Conservation (phyloP, 1,140 invertebrate genomes). For the Ceratina calcarata region DNA sequence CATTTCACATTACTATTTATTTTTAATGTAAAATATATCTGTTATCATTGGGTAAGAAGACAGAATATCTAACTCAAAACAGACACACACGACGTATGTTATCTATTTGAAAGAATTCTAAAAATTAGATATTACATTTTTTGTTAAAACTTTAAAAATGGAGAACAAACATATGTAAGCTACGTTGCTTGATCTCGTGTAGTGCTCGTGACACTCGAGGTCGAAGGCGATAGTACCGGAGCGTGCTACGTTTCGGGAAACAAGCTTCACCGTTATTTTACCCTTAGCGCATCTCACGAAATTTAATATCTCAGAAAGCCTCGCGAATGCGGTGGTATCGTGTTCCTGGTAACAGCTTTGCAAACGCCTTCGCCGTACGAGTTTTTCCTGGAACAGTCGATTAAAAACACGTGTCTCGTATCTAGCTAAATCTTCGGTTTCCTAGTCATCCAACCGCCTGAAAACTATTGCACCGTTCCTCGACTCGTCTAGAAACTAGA, state of each 20-base stretch:
- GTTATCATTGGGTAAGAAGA: too few species aligned
- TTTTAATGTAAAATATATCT: too few species aligned
- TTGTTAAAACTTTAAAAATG: not conserved
- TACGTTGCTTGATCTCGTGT: slow-evolving; percentile 36
- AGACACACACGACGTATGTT: too few species aligned
- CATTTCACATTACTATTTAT: too few species aligned
- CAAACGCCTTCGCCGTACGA: not conserved
- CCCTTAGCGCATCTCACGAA: slow-evolving; percentile 9
- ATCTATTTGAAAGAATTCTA: too few species aligned
- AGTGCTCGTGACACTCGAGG: slow-evolving; percentile 32
- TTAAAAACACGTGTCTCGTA: not conserved
- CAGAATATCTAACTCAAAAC: too few species aligned
- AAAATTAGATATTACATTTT: not conserved
- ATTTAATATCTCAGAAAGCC: slow-evolving; percentile 46
- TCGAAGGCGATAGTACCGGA: slow-evolving; percentile 15
- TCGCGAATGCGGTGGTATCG: not conserved
- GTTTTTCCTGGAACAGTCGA: not conserved
- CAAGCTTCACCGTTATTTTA: not conserved
- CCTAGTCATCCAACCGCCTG: too few species aligned
- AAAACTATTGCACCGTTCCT: too few species aligned
- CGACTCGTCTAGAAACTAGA: too few species aligned
- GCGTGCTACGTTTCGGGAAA: not conserved
- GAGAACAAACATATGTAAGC: not conserved
- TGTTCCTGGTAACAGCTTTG: not conserved
- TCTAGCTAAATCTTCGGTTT: too few species aligned